Percentiles rank a stretch among this genome's conserved stretches.
phyloP scores from a whole-genome alignment of 1,140 invertebrate species.

The Batillaria attramentaria region DNA sequence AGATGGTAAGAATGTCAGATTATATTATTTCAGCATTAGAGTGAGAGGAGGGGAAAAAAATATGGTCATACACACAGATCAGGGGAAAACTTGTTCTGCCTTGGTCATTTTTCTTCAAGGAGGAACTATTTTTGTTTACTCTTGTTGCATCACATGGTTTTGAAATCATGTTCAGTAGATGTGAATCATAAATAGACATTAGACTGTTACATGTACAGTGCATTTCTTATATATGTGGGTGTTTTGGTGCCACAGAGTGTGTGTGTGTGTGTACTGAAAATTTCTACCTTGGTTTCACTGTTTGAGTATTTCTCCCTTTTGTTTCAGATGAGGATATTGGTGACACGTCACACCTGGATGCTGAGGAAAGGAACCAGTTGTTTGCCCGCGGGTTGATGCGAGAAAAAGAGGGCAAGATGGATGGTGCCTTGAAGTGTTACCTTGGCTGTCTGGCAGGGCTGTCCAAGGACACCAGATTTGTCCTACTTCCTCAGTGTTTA shows the following conservation, averaged over 20 bases:
- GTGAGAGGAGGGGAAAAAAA: too few relatives aligned
- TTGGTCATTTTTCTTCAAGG: too few relatives aligned
- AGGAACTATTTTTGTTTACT: too few relatives aligned
- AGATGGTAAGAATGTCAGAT: background rate
- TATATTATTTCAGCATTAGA: background rate
- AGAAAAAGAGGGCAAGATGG: constrained; percentile 52
- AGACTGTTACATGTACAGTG: too few relatives aligned
- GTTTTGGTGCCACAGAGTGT: too few relatives aligned
- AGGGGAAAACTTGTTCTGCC: too few relatives aligned
- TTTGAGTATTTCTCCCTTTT: background rate
- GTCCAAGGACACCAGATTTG: constrained; percentile 53
- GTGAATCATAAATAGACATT: too few relatives aligned
- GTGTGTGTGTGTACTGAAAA: background rate
- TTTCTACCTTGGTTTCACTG: background rate
- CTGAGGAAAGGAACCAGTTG: constrained; percentile 54
- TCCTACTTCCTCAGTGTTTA: constrained; percentile 63
- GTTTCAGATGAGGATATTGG: constrained; percentile 41
- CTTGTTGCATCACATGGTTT: too few relatives aligned
- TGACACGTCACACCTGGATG: constrained; percentile 40
- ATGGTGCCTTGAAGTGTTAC: constrained; percentile 64
- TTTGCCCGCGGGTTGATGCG: constrained; percentile 58
- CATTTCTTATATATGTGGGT: too few relatives aligned
- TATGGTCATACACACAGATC: too few relatives aligned
- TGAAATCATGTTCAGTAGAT: too few relatives aligned
- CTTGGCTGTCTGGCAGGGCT: constrained; percentile 59